Conservation (phyloP, 2,888 invertebrate species). For the Epinotia nisella region DNA sequence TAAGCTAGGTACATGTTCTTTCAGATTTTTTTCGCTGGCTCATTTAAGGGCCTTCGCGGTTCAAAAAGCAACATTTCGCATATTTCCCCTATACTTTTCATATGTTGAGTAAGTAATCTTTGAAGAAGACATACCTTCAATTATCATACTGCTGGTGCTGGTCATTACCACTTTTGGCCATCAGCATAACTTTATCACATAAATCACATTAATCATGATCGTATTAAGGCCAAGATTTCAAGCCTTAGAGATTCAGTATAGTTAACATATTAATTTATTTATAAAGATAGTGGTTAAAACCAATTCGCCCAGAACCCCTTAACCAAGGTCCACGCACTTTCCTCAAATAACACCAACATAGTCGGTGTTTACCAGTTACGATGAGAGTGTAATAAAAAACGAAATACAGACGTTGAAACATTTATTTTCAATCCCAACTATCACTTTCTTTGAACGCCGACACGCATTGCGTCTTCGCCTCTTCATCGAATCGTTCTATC, state of each 20-base stretch:
- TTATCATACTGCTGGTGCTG: background rate
- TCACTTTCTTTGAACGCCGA: conserved; percentile 42
- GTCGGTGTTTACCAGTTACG: background rate
- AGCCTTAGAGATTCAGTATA: background rate
- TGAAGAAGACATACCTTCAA: background rate
- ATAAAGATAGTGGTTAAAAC: background rate
- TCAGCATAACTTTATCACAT: background rate
- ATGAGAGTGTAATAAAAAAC: conserved; percentile 17
- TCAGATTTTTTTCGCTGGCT: too few species aligned
- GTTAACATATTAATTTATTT: background rate
- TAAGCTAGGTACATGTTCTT: too few species aligned
- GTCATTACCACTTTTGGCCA: background rate
- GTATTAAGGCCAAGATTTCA: too few species aligned
- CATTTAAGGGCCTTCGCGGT: too few species aligned
- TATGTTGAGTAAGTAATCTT: background rate
- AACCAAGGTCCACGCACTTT: background rate
- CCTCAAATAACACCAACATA: too few species aligned
- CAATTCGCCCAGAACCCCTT: background rate
- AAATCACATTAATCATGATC: too few species aligned
- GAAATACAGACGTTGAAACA: conserved; percentile 11
- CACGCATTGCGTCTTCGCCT: conserved; percentile 29
- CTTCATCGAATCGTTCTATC: conserved; percentile 34
- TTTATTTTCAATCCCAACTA: conserved; percentile 44
- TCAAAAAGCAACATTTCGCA: too few species aligned
- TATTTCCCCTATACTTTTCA: too few species aligned